Evolutionary conservation across 2,888 invertebrate species (phyloP).

Genomic region (Argyra leucocephala): DNA sequence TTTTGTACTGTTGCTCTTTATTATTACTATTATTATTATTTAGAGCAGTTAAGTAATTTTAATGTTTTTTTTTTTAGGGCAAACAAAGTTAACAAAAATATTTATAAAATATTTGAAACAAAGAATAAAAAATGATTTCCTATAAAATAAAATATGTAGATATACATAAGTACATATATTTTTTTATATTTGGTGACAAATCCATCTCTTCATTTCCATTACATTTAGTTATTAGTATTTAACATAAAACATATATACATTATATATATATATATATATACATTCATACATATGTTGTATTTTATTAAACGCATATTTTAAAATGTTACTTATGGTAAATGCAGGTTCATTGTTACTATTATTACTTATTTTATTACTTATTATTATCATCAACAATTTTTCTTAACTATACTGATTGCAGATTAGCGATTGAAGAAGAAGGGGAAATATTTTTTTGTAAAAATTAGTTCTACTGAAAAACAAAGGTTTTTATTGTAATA

Average conservation of each 20-base stretch:
- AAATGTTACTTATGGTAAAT: background rate
- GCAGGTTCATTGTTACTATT: background rate
- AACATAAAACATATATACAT: too few relatives aligned
- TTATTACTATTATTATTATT: background rate
- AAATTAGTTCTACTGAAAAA: too few relatives aligned
- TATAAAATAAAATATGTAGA: background rate
- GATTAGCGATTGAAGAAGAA: too few relatives aligned
- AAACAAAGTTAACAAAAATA: background rate
- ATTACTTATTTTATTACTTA: background rate
- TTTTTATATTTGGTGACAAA: background rate
- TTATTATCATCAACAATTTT: background rate
- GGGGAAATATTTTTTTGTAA: too few relatives aligned
- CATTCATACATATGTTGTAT: background rate
- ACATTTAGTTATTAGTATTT: too few relatives aligned
- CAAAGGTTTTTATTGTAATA: background rate
- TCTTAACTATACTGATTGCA: too few relatives aligned
- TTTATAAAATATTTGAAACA: background rate
- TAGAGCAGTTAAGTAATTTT: background rate
- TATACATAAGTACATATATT: background rate
- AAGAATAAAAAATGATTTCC: background rate
- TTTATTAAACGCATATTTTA: too few relatives aligned
- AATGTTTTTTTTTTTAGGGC: too few relatives aligned
- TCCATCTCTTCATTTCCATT: background rate
- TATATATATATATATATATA: background rate
- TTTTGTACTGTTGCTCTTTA: background rate